Base-by-base conservation (phyloP, 2,113 vertebrate species). In the Castor canadensis region DNA sequence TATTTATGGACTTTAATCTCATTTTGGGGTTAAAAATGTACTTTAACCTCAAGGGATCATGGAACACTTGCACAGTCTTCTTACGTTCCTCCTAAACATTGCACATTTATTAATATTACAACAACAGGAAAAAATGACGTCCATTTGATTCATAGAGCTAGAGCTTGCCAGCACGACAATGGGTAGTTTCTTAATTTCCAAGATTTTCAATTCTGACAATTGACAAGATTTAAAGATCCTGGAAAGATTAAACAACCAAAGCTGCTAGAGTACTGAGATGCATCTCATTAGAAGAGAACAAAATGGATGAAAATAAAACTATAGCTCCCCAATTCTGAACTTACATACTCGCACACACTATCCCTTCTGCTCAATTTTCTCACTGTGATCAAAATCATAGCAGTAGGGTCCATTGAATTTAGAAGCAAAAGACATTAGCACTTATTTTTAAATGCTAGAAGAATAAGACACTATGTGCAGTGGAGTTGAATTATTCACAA, bases 381-480 rank as follows among this genome's bases (percentile, higher is more conserved):
- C 24, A 35, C 79, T 56, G 35, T 47, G 54, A 75, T 91, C 52
- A 92, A 64, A 92, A 52, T 77, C 22, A 16, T 54, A 71, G 54
- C 38, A 76, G 32, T 56, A 60, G 77, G 38, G 28, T 58, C 52
- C 49, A 5, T 85, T 82, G 64, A 79, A 93, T 40, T 83, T 80
- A 89, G 80, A 92, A 83, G 81, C 79, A 73, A 92, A 93, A 62
- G 28, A 20, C n/a, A 54, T 93, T 72, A 66, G n/a, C 54, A 69
- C 76, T 87, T 94, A 81, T 64, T 72, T 86, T 87, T 87, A 73
- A 94, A 94, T 71, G 90, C 73, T 40, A 64, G 22, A 62, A 93
- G 47, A 95, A 73, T 20, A 45, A 60, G 66, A 43, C 62, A 81
- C 1, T 80, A 38, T 56, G 60, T 87, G n/a, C 49, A 56, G 0